A percentile compares a stretch with the other conserved stretches of the same genome.
Conservation (phyloP, 2,113 vertebrate species). For the Paradisaea rubra region DNA sequence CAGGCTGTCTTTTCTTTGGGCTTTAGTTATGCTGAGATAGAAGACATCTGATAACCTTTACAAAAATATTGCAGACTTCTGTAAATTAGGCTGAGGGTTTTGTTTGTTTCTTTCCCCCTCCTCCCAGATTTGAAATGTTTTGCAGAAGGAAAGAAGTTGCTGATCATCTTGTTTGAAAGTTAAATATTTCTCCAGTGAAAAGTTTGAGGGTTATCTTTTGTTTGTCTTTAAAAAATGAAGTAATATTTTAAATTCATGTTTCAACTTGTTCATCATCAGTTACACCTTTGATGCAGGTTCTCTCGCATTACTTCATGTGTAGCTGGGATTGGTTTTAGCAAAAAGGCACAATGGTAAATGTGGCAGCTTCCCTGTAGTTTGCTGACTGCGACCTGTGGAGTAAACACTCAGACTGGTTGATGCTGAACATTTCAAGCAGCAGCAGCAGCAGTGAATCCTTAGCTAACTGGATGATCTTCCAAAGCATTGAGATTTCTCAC, state of each 20-base stretch:
- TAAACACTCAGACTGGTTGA: neutral
- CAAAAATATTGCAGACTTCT: neutral
- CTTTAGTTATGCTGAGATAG: neutral
- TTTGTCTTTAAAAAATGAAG: neutral
- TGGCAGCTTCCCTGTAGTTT: neutral
- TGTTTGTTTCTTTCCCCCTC: accelerated
- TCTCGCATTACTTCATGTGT: neutral
- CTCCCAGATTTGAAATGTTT: neutral
- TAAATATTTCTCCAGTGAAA: neutral
- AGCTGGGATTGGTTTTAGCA: neutral
- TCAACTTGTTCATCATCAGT: neutral
- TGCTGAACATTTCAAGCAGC: neutral
- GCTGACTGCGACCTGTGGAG: neutral
- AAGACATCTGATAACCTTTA: constrained; percentile 9
- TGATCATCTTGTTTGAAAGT: neutral
- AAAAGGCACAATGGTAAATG: neutral
- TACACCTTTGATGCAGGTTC: neutral
- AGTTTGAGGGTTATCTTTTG: neutral
- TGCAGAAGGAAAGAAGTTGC: neutral
- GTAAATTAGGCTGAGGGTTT: neutral
- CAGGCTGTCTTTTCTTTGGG: neutral
- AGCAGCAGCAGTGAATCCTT: neutral
- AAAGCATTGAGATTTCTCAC: neutral
- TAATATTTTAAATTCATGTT: neutral
- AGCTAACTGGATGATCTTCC: neutral